Evolutionary conservation across 2,888 invertebrate species (phyloP).

Genomic region (Drosophila paramelanica): DNA sequence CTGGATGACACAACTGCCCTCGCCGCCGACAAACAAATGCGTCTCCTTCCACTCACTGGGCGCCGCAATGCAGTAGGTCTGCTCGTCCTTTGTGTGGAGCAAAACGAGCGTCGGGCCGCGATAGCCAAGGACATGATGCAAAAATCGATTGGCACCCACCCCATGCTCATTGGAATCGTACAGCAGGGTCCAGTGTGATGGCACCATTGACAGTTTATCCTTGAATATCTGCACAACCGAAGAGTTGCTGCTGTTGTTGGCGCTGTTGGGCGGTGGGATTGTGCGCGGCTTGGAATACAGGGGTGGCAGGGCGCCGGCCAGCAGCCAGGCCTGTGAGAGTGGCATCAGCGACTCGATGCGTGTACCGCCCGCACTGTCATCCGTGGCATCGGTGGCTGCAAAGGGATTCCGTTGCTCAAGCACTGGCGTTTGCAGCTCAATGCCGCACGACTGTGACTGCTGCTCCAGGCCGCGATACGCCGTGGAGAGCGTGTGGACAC

Average conservation of each 20-base stretch:
- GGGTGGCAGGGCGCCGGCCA: slow-evolving; percentile 89
- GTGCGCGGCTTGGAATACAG: slow-evolving; percentile 86
- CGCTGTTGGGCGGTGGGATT: slow-evolving; percentile 61
- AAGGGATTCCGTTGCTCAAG: slow-evolving; percentile 87
- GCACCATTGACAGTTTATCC: slow-evolving; percentile 88
- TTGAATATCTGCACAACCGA: slow-evolving; percentile 87
- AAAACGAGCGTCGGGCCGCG: slow-evolving; percentile 89
- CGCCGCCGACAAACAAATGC: slow-evolving; percentile 92
- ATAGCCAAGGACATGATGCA: slow-evolving; percentile 91
- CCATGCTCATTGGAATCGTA: slow-evolving; percentile 95
- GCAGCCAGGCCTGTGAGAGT: slow-evolving; percentile 89
- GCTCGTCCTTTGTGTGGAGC: slow-evolving; percentile 87
- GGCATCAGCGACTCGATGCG: slow-evolving; percentile 86
- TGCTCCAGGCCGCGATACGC: slow-evolving; percentile 86
- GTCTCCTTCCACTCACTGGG: slow-evolving; percentile 94
- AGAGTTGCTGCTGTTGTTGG: slow-evolving; percentile 69
- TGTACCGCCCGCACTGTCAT: slow-evolving; percentile 46
- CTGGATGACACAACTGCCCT: slow-evolving; percentile 92
- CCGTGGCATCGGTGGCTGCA: slow-evolving; percentile 63
- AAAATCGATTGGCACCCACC: slow-evolving; percentile 93
- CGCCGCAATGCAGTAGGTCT: slow-evolving; percentile 91
- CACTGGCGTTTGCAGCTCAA: slow-evolving; percentile 92
- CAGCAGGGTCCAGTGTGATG: slow-evolving; percentile 93
- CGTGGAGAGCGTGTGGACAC: slow-evolving; percentile 85
- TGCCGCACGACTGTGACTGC: slow-evolving; percentile 84